Conservation (phyloP, 2,888 invertebrate species). For the Stenchaetothrips biformis region DNA sequence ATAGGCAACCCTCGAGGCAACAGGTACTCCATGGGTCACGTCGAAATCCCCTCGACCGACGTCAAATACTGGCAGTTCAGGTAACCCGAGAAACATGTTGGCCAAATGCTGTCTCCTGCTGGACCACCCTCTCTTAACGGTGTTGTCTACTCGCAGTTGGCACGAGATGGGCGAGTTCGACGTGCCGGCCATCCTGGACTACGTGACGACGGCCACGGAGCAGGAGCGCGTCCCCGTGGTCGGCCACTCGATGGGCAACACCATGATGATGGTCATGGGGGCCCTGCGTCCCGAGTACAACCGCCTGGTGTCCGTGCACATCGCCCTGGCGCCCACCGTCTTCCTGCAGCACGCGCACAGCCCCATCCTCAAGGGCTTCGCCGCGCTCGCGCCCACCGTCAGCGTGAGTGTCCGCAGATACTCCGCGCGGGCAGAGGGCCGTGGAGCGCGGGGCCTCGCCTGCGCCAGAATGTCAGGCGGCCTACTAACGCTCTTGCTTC, state of each 20-base stretch:
- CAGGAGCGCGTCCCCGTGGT: conserved; percentile 9
- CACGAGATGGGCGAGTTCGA: conserved; percentile 16
- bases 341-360: conserved; percentile 16
- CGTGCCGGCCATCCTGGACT: conserved; percentile 12
- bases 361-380: conserved; percentile 4
- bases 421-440: too few relatives aligned
- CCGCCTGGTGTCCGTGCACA: conserved; percentile 4
- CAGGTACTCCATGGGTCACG: conserved; percentile 14
- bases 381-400: conserved; percentile 18
- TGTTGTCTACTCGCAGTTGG: not conserved
- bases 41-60: not conserved
- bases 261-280: conserved; percentile 18
- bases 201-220: conserved; percentile 2
- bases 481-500: too few relatives aligned
- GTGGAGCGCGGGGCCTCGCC: not conserved
- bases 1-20: conserved; percentile 3
- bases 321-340: conserved; percentile 6
- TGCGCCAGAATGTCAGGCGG: too few relatives aligned
- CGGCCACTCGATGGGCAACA: conserved; percentile 18
- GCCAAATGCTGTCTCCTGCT: too few relatives aligned
- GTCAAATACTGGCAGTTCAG: conserved; percentile 17
- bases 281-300: conserved; percentile 7
- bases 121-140: too few relatives aligned
- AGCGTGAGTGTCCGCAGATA: conserved; percentile 9
- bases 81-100: not conserved